phyloP scores from a whole-genome alignment of 2,888 invertebrate genomes.

The Cryptus viduatorius region DNA sequence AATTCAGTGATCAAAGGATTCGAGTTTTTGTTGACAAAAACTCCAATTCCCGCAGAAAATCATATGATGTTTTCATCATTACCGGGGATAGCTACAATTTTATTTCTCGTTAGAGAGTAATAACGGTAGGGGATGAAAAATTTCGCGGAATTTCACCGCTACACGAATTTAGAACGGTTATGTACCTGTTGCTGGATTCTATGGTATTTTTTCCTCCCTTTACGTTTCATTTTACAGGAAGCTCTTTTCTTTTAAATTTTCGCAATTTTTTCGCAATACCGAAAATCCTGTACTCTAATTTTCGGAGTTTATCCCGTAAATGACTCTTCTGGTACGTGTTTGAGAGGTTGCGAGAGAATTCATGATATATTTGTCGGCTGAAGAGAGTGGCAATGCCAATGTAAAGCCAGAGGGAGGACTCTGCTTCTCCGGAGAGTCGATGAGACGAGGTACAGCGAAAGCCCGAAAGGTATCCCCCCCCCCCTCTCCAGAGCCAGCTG shows the following conservation, averaged over 20 bases:
- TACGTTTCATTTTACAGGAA: neutral
- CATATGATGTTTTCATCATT: neutral
- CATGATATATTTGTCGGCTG: constrained; percentile 24
- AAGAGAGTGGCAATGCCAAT: constrained; percentile 3
- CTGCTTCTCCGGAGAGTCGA: constrained; percentile 29
- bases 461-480: constrained; percentile 41
- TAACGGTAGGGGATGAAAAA: neutral
- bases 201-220: neutral
- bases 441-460: constrained; percentile 38
- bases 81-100: neutral
- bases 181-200: constrained; percentile 31
- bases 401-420: constrained; percentile 6
- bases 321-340: neutral
- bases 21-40: neutral
- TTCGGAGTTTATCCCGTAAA: constrained; percentile 14
- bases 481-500: constrained; percentile 17
- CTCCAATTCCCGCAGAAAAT: neutral
- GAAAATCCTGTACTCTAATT: neutral
- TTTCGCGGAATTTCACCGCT: neutral
- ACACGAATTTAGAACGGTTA: neutral
- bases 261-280: neutral
- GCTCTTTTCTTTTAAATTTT: neutral
- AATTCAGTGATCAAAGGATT: neutral
- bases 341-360: neutral
- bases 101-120: neutral